A percentile compares a stretch with the other conserved stretches of the same genome.
Evolutionary conservation across 2,797 vertebrate genomes (phyloP).

Genomic region (Urocyon cinereoargenteus): DNA sequence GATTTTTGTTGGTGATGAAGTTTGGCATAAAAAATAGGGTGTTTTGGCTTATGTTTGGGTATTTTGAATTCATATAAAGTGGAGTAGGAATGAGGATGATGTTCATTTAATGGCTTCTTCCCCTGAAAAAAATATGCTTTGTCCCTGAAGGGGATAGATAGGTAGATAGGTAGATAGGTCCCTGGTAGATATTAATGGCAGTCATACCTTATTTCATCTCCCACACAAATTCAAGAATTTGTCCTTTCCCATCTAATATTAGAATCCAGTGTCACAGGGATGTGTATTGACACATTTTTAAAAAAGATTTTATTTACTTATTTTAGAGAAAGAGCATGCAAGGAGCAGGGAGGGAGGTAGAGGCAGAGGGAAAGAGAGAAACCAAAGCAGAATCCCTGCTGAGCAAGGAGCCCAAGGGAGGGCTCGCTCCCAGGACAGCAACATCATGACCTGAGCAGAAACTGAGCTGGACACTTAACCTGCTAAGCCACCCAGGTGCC

Average conservation of each 20-base stretch:
- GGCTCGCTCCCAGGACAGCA: too few relatives aligned
- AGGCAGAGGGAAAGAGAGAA: background rate
- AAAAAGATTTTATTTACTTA: background rate
- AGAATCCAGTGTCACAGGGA: background rate
- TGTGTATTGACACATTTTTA: background rate
- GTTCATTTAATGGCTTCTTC: background rate
- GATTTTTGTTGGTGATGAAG: constrained; percentile 7
- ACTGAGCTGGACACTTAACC: background rate
- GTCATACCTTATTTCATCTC: background rate
- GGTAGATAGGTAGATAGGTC: too few relatives aligned
- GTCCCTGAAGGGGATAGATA: background rate
- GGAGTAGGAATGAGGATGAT: background rate
- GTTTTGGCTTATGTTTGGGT: background rate
- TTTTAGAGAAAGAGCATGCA: background rate
- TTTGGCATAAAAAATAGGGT: background rate
- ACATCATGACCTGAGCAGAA: background rate
- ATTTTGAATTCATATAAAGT: background rate
- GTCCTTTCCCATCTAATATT: background rate
- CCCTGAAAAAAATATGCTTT: background rate
- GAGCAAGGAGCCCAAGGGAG: background rate
- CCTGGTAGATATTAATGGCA: background rate
- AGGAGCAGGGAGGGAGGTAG: background rate
- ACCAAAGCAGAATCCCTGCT: background rate
- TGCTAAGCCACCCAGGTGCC: background rate
- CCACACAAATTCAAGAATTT: background rate